Evolutionary conservation across 2,113 vertebrate species (phyloP), one percentile per base, ranked within the genome.

Genomic region (Daphoenositta chrysoptera): DNA sequence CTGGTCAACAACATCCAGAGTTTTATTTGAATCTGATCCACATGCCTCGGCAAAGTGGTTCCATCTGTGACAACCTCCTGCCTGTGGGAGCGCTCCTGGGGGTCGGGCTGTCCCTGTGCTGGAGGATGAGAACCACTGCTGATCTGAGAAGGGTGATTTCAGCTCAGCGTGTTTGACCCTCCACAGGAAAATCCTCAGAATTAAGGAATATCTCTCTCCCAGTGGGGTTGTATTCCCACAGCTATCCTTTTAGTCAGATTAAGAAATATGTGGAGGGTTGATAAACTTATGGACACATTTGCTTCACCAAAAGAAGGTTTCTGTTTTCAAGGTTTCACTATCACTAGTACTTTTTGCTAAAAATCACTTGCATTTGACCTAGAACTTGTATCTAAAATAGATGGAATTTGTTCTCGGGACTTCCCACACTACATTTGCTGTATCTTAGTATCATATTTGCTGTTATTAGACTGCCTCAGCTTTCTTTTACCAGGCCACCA

Each of bases 11-110:
- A 89, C 92, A 93, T 77, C 53, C 63, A 94, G 51, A 77, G 64
- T 95, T 97, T 91, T 94, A 77, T 85, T 97, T 97, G 96, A 94
- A 91, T 28, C 50, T 79, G 76, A 69, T 93, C 95, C 95, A 94
- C 93, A 93, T 85, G 95, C 91, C 65, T 94, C 21, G 0, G 82
- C 90, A 89, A 97, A 96, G 93, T 92, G 82, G 39, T 95, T 97
- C 95, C 97, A 96, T 96, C 95, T 96, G 95, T 95, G 90, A 94
- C 86, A 88, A 60, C 50, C 89, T 87, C 73, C 88, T 86, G 86
- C 82, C 82, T 82, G 68, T 76, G 42, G 1, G 3, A 93, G 73
- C 0, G 0, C 37, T 85, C 65, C 86, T 71, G 2, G 1, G 63
- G 50, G 64, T 57, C 3, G 0, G 42, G 30, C 90, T 88, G 60